Base-by-base conservation (phyloP, 1,140 invertebrate genomes). In the Episyrphus balteatus region DNA sequence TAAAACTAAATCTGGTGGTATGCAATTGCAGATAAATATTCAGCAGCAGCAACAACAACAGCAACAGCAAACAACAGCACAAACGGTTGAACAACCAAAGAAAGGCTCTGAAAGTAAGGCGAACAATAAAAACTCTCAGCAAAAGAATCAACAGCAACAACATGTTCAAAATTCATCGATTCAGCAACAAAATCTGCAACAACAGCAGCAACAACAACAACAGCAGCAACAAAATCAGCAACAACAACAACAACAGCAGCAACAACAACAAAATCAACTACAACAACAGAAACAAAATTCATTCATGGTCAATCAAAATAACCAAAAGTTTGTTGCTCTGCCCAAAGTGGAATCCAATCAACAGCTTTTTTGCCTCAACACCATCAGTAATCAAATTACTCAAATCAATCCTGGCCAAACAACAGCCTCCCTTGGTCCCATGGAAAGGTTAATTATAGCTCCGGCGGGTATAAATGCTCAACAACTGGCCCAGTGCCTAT, bases 391-490 rank as follows among this genome's bases (percentile, higher is more conserved):
- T 51, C 65, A 68, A 42, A 68, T 68, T 7, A 68, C 66, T 18
- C 62, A 63, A 17, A 63, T 68, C 37, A 66, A 57, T 51, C 57
- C 66, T 5, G 56, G 54, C 1, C 62, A 68, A 45, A 68, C 66
- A 6, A 55, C 65, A 0, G 65, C 66, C 0, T 61, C 65, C 10
- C 59, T 68, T 40, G 60, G 60, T 12, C 65, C 66, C 32, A 58
- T 62, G 43, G 66, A 68, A 49, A 55, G 66, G 2, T 34, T 68
- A 36, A 39, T 68, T 7, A 68, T 68, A 37, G 66, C 62, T 1
- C 65, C 66, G 0, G 63, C 63, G 1, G 65, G 65, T 13, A 68
- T 68, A 7, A 68, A 68, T 55, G 63, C 65, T 1, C 66, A 68
- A 32, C 66, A 68, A 47, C 36, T 68, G 51, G 62, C 65, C 3